Evolutionary conservation across 1,140 invertebrate species (phyloP), one percentile per base, ranked within the genome.

Genomic region (Drosophila sp.): DNA sequence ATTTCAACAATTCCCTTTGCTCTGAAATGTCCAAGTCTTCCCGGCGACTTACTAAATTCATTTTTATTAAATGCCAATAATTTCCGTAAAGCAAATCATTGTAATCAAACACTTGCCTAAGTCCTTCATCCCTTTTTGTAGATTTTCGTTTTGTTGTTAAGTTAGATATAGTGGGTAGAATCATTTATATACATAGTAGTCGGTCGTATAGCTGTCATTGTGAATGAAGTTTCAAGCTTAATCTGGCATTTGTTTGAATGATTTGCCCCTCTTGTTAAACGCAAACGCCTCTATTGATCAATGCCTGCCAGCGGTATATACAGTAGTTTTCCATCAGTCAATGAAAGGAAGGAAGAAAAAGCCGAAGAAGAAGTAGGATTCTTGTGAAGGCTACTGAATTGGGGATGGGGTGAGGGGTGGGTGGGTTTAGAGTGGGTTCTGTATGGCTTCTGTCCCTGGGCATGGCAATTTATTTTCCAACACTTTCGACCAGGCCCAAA

Each of bases 401-500:
- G 4, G 11, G 5, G 25, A 10, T 10, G 8, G 3, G 10, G 40
- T 8, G 11, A 29, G 29, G 56, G 35, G 58, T 30, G 30, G 2
- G 30, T 30, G 30, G 10, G 8, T 17, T 4, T 38, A 11, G 35
- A 38, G 3, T 38, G 35, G 35, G 35, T 38, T 8, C 8, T 38
- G 38, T 30, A n/a, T 29, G 58, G 73, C 47, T 71, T 72, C 38
- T 68, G 64, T 78, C 70, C 66, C 75, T 81, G 56, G 76, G 75
- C 72, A 64, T 29, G 70, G 72, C 83, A 73, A 86, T 86, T 87
- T 86, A 87, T 87, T 87, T 79, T 60, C 72, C 83, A 86, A 83
- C 83, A 87, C 83, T 86, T 80, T 71, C 11, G 30, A 4, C 56
- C 5, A 67, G 44, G 66, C 73, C 30, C 33, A 72, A 86, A 86